Base-by-base conservation (phyloP, 92 coral and sea anemone genomes). In the Palythoa grandis region DNA sequence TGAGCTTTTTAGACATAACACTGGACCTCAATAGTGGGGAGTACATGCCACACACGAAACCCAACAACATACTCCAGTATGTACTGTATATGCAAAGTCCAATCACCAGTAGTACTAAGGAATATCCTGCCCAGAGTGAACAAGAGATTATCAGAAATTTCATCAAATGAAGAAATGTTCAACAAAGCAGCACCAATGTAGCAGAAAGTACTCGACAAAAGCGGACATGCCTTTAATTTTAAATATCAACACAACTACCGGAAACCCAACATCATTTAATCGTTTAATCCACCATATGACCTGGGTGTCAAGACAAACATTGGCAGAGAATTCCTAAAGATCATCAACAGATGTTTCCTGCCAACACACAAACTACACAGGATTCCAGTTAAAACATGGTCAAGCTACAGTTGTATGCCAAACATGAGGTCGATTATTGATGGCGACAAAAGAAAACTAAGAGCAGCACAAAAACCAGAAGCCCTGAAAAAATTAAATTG, bases 261-360 rank as follows among this genome's bases (percentile, higher is more conserved):
- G 54, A 60, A 29, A 63, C 70, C 74, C 7, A 80, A 40, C 1
- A 39, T 29, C 16, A 80, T 63, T 37, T 79, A 72, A n/a, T n/a
- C n/a, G 85, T 77, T 29, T 29, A 77, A 77, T 37, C 83, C 53
- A 29, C 84, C 83, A 29, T 78, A 78, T 70, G 83, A 78, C 48
- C 72, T 37, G 14, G 48, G 48, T 48, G 84, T 79, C 16, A 60
- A 79, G 47, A 79, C 84, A 20, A 23, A 79, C 72, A 14, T 79
- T 15, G 48, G 72, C 4, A 79, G 52, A 22, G 47, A 79, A 79
- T 79, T 79, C 52, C 70, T 79, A 20, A 79, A 79, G 61, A 76
- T 50, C 60, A 12, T 76, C 12, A 11, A 76, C 17, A 76, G 57
- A 58, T 79, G 72, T 35, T 79, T 79, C 20, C 84, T 43, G 20